These are phyloP conservation scores for Desmodus rotundus DNA, from an alignment of 2,113 vertebrate genomes.

Conservation along the genomic window DNA sequence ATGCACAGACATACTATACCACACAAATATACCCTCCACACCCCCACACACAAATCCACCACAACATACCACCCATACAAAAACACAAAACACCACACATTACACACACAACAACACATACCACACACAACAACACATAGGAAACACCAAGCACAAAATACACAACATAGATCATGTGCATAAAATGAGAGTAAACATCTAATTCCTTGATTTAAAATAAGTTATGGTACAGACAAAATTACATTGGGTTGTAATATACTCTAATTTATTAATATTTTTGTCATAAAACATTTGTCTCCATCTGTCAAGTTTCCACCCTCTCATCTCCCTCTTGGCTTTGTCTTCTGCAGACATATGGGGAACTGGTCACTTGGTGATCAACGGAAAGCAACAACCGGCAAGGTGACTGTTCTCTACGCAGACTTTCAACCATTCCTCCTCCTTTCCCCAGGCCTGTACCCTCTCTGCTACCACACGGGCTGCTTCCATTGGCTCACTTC, in stretches of 20 bases:
- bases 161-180: not conserved
- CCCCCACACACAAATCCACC: not conserved
- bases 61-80: not conserved
- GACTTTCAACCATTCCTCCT: not conserved
- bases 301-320: not conserved
- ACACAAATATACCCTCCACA: not conserved
- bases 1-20: not conserved
- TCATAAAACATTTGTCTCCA: not conserved
- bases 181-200: not conserved
- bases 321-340: not conserved
- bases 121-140: not conserved
- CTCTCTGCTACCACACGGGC: not conserved
- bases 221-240: not conserved
- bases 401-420: not conserved
- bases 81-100: not conserved
- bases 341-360: not conserved
- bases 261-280: not conserved
- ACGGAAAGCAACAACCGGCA: not conserved
- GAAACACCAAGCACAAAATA: not conserved
- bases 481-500: not conserved
- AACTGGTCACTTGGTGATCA: not conserved
- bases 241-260: no score
- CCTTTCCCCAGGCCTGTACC: no score
- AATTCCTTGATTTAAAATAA: not conserved
- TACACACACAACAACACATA: not conserved